Base-by-base conservation (phyloP, 1,140 invertebrate genomes). In the Lineus longissimus region DNA sequence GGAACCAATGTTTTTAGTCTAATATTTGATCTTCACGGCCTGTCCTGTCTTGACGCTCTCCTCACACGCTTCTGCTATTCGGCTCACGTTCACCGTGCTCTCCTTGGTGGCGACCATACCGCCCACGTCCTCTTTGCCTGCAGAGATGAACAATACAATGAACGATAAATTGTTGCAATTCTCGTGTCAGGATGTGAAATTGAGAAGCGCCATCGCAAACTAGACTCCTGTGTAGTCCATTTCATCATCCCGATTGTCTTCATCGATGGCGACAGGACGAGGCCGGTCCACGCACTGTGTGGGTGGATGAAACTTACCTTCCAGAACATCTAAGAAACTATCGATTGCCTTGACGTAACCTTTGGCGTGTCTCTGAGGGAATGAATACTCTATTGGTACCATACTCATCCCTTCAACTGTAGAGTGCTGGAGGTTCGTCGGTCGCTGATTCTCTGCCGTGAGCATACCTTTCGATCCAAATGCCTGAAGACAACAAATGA, bases 381-480 rank as follows among this genome's bases (percentile, higher is more conserved):
- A 51, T 4, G 47, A 51, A n/a, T 51, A 51, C 25, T 51, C 25
- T 6, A 51, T 51, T 4, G 47, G 47, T 4, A 23, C 47, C 6
- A 7, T 7, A 9, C 9, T 23, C n/a, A n/a, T 51, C 4, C 47
- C 47, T 4, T n/a, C 19, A 23, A 23, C 25, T 9, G 9, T 51
- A 9, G 47, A 51, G 4, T 23, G 19, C n/a, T 19, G 25, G n/a
- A 83, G 81, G 40, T 82, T 80, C 25, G 83, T 78, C 0, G 87
- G 85, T 41, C 81, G 82, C 66, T 87, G 83, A 67, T 88, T 87
- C 40, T 84, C 81, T 7, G 83, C 83, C 23, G 80, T 81, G 0
- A 89, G 71, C 84, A 87, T 84, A 15, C 87, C 87, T 73, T 83
- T 84, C 0, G 82, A 79, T 58, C 87, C 87, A 61, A 87, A 87